Percentiles rank a stretch among this genome's conserved stretches.
Conservation (phyloP, 2,113 vertebrate genomes). For the Calidris pygmaea region DNA sequence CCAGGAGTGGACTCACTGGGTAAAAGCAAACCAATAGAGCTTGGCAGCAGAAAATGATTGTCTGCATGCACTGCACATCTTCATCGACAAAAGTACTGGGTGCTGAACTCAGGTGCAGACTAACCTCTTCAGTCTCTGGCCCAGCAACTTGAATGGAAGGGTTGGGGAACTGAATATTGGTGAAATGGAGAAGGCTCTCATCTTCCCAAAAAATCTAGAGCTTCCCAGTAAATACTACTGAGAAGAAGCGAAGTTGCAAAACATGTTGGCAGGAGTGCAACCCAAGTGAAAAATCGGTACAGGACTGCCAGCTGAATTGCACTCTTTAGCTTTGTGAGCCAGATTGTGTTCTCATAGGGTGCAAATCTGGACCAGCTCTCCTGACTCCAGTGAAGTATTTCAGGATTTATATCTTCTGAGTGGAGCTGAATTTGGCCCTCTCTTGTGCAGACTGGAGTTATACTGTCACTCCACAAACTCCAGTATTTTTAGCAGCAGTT, state of each 20-base stretch:
- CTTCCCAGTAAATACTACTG: neutral
- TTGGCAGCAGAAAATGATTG: neutral
- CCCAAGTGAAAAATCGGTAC: neutral
- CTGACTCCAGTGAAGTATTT: conserved; percentile 11
- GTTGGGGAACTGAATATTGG: neutral
- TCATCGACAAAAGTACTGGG: neutral
- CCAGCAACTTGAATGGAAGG: neutral
- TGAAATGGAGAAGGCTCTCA: neutral
- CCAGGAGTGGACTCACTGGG: neutral
- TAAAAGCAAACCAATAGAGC: neutral
- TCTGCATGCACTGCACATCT: fast-evolving
- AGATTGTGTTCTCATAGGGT: conserved; percentile 36
- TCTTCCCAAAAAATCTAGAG: neutral
- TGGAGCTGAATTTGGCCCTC: conserved; percentile 26
- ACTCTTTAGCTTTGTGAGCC: neutral
- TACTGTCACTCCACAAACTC: conserved; percentile 19
- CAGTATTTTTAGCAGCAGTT: conserved; percentile 64
- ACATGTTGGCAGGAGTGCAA: conserved; percentile 5
- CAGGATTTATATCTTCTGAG: conserved; percentile 42
- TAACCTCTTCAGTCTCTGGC: neutral
- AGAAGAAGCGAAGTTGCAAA: neutral
- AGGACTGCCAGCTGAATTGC: conserved; percentile 1
- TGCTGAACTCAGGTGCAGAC: neutral
- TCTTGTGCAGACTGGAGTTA: neutral
- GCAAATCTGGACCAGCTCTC: conserved; percentile 23